Base-by-base conservation (phyloP, 2,113 vertebrate genomes). In the Benitochromis conjunctus region DNA sequence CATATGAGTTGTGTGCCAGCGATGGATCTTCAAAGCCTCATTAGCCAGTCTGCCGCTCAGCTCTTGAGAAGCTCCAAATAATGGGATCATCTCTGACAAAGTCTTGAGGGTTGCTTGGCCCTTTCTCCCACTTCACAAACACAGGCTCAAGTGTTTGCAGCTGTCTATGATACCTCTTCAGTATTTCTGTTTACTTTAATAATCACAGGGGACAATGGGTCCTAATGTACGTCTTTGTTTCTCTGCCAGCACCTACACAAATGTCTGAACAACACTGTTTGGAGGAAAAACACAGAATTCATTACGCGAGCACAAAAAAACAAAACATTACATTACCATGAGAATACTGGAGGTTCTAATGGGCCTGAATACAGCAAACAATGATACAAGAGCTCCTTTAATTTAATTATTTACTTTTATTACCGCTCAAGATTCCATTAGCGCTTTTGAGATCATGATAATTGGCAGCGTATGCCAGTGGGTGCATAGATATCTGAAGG, bases 161-260 rank as follows among this genome's bases (percentile, higher is more conserved):
- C 96, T 96, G 96, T 57, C 87, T 89, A 34, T 21, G 80, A 92
- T 81, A 53, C 92, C 91, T 81, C 93, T 93, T 91, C 93, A 93
- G 71, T 84, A 77, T 92, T 91, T 94, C 88, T 92, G 95, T 95
- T 96, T 96, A 96, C 95, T 95, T 95, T 95, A 88, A 94, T 95
- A 94, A 95, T 95, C 82, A 80, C 88, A 24, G 64, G 26, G 81
- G 57, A 93, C 92, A 94, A 95, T 93, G 88, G 89, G 10, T 91
- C 86, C 91, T 92, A 93, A 94, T 90, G 92, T 93, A 92, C 79
- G 90, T 95, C 93, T 96, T 96, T 96, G 96, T 96, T 94, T 96
- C 90, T 84, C 84, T 95, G 94, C 96, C 95, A 94, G 95, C 90
- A 92, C 90, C 94, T 92, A 93, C 94, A 94, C 93, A 91, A 94